These are phyloP conservation scores for Nipponacmea schrenckii DNA, from an alignment of 2,888 invertebrate species.

Conservation along the genomic window DNA sequence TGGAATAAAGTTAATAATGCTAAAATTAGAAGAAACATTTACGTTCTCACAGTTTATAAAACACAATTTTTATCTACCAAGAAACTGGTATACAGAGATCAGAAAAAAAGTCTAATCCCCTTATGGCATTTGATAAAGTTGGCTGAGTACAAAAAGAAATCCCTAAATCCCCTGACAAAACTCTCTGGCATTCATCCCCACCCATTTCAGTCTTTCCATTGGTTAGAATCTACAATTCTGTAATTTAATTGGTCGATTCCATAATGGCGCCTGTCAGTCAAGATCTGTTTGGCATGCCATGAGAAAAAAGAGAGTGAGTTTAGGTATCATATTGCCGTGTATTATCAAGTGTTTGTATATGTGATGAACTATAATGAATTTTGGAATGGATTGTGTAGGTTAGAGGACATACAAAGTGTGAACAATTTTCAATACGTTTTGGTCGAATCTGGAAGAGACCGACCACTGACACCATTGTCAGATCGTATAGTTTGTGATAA, in stretches of 20 bases:
- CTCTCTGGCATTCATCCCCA: background rate
- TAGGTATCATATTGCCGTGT: background rate
- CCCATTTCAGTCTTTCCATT: background rate
- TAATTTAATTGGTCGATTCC: background rate
- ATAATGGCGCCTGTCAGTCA: constrained; percentile 1
- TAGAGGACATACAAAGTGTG: background rate
- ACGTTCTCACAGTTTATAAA: no score
- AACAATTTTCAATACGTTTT: no score
- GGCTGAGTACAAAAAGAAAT: background rate
- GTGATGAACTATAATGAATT: background rate
- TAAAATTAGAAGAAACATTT: no score
- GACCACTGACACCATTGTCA: no score
- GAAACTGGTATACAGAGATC: background rate
- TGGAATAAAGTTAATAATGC: no score
- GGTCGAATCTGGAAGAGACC: no score
- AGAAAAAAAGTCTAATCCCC: background rate
- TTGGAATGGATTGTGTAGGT: constrained; percentile 1
- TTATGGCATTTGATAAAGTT: background rate
- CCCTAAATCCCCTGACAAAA: background rate
- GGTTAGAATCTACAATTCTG: background rate
- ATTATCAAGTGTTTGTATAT: background rate
- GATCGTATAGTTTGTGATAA: no score
- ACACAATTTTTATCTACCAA: background rate
- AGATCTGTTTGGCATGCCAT: background rate
- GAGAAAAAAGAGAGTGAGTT: background rate